phyloP scores from a whole-genome alignment of 2,888 invertebrate species.

The Yponomeuta plumbellus region DNA sequence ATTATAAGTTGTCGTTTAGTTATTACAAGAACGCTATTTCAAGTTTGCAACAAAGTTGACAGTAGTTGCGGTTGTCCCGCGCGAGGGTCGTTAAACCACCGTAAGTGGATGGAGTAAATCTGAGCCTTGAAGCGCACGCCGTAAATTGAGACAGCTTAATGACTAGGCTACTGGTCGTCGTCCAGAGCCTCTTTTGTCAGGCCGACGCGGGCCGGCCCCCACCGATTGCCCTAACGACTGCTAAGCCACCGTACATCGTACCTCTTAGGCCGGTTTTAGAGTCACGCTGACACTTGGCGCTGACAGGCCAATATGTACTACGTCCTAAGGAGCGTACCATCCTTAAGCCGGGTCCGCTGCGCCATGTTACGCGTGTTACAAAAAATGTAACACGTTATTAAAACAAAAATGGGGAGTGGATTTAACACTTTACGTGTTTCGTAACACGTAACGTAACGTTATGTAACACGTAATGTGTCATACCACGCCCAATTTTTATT shows the following conservation, averaged over 20 bases:
- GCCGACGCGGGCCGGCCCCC: constrained; percentile 24
- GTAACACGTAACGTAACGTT: too few species aligned
- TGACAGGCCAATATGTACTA: too few species aligned
- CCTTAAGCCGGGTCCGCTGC: too few species aligned
- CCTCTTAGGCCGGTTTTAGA: too few species aligned
- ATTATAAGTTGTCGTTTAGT: constrained; percentile 16
- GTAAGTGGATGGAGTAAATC: constrained; percentile 27
- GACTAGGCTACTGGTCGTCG: constrained; percentile 41
- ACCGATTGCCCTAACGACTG: constrained; percentile 31
- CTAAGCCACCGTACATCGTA: constrained; percentile 27
- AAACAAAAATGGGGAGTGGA: too few species aligned
- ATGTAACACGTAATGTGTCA: too few species aligned
- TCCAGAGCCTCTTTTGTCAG: constrained; percentile 40
- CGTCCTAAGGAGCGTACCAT: too few species aligned
- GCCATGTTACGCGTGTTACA: too few species aligned
- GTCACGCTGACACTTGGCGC: too few species aligned
- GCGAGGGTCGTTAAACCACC: constrained; percentile 10
- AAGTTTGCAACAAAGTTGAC: constrained; percentile 20
- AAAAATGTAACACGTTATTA: too few species aligned
- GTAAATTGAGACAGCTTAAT: constrained; percentile 46
- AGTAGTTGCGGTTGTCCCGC: constrained; percentile 21
- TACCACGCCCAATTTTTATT: too few species aligned
- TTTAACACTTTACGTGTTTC: too few species aligned
- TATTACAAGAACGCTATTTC: not conserved
- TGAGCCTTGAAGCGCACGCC: constrained; percentile 33